These are phyloP conservation scores for Edolisoma coerulescens DNA, from an alignment of 2,113 vertebrate genomes.

Conservation along the genomic window DNA sequence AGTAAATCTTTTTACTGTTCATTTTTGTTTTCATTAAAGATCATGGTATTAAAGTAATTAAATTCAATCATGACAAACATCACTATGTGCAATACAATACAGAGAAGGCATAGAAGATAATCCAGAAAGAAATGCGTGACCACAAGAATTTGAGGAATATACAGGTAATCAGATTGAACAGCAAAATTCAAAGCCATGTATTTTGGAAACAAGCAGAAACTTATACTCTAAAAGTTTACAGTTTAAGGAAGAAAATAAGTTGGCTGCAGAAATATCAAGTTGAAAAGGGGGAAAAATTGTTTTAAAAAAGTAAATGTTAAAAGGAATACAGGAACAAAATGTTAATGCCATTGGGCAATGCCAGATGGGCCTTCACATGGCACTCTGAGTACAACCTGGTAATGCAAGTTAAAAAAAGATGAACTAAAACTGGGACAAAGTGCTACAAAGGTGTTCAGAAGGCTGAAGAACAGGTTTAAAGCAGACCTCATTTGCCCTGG, in stretches of 20 bases:
- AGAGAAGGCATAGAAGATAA: not conserved
- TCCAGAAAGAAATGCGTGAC: not conserved
- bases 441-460: not conserved
- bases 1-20: not conserved
- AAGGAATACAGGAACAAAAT: not conserved
- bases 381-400: not conserved
- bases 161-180: not conserved
- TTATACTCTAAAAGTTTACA: not conserved
- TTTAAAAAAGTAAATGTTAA: not conserved
- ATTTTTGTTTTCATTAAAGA: not conserved
- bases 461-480: not conserved
- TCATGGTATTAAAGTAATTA: not conserved
- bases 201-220: not conserved
- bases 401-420: not conserved
- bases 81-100: not conserved
- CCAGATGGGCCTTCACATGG: not conserved
- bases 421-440: slow-evolving; percentile 2
- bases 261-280: not conserved
- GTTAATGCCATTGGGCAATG: not conserved
- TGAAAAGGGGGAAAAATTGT: accelerated
- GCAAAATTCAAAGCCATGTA: not conserved
- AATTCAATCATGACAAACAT: not conserved
- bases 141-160: not conserved
- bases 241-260: not conserved
- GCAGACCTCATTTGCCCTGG: not conserved